Conservation (phyloP, 2,797 vertebrate genomes). For the Pangasius macronema region DNA sequence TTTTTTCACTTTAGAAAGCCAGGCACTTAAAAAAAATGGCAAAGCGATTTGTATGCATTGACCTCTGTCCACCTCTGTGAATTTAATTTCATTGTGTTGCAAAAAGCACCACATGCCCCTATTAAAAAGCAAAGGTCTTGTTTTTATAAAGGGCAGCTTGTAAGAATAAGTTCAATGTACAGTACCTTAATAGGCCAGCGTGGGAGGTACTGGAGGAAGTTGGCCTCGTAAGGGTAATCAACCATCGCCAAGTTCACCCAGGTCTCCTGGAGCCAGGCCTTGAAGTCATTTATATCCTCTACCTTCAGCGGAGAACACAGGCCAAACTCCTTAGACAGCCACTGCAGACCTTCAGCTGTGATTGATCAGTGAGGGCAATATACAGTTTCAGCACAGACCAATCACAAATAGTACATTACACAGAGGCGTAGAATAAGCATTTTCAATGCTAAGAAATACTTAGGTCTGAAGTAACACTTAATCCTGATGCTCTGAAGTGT, state of each 20-base stretch:
- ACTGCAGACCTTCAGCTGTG: constrained; percentile 81
- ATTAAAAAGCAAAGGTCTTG: constrained; percentile 9
- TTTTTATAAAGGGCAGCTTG: constrained; percentile 32
- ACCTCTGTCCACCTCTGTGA: constrained; percentile 11
- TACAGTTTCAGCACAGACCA: not conserved
- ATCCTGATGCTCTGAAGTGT: not conserved
- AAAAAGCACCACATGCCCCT: constrained; percentile 8
- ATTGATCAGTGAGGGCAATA: constrained; percentile 29
- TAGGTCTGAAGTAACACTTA: not conserved
- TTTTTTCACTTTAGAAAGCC: not conserved
- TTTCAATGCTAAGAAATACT: not conserved
- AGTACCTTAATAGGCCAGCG: constrained; percentile 90
- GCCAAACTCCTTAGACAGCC: constrained; percentile 83
- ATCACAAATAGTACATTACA: not conserved
- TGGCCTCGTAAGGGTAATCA: constrained; percentile 90
- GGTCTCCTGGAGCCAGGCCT: constrained; percentile 90
- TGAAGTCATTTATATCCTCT: constrained; percentile 73
- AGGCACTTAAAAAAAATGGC: constrained; percentile 5
- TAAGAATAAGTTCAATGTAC: constrained; percentile 24
- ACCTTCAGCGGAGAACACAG: constrained; percentile 82
- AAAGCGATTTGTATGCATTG: constrained; percentile 23
- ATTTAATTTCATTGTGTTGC: constrained; percentile 5
- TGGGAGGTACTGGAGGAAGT: constrained; percentile 92
- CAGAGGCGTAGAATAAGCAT: not conserved
- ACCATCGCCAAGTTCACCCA: constrained; percentile 97